A percentile compares a stretch with the other conserved stretches of the same genome.
phyloP scores from a whole-genome alignment of 2,113 vertebrate genomes.

The Limanda limanda region DNA sequence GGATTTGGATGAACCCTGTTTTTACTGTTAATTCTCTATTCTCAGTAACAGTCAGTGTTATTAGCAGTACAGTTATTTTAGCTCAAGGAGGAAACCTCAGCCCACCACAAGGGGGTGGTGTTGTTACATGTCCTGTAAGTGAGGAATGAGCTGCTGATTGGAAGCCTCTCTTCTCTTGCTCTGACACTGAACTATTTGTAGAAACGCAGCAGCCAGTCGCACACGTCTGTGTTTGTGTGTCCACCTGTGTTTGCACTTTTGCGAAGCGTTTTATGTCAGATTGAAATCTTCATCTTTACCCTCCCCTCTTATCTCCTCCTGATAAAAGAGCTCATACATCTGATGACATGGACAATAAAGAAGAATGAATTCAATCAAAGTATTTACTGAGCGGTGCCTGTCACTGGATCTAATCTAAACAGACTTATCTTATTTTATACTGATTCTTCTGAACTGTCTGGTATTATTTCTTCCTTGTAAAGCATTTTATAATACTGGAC shows the following conservation, averaged over 20 bases:
- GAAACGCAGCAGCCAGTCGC: neutral
- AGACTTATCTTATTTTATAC: no score
- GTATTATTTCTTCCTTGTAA: no score
- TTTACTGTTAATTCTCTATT: no score
- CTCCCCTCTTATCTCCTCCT: neutral
- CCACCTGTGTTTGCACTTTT: neutral
- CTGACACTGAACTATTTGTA: neutral
- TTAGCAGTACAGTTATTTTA: no score
- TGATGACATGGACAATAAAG: neutral
- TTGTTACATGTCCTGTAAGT: neutral
- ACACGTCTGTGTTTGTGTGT: neutral
- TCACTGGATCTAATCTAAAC: no score
- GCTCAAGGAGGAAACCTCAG: neutral
- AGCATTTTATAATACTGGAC: no score
- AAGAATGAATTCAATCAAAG: no score
- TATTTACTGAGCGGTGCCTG: no score
- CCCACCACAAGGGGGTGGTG: constrained; percentile 39
- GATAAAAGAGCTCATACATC: neutral
- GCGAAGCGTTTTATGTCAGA: neutral
- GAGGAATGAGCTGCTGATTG: neutral
- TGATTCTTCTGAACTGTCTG: no score
- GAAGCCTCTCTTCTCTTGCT: neutral
- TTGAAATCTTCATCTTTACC: neutral
- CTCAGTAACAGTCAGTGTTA: no score
- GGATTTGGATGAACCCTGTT: no score